phyloP scores from a whole-genome alignment of 1,140 invertebrate species.

The Drosophila oshimai region DNA sequence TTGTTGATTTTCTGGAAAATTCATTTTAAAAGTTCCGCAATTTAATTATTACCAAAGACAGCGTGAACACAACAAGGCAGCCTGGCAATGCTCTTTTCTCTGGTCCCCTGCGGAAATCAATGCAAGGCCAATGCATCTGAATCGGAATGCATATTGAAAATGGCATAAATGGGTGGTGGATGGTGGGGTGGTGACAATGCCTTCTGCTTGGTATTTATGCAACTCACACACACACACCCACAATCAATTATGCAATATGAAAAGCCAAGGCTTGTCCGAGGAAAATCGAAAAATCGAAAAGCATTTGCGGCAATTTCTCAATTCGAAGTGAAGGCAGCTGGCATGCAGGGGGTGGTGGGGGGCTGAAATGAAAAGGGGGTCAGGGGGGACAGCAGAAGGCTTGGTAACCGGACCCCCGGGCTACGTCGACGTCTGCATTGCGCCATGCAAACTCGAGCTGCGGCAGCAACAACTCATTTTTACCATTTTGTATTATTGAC shows the following conservation, averaged over 20 bases:
- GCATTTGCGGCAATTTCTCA: constrained; percentile 74
- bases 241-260: constrained; percentile 78
- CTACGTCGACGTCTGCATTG: constrained; percentile 42
- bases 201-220: constrained; percentile 44
- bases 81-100: constrained; percentile 20
- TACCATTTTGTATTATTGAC: constrained; percentile 59
- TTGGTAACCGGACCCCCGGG: constrained; percentile 21
- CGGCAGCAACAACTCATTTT: constrained; percentile 43
- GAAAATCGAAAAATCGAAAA: constrained; percentile 72
- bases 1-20: constrained; percentile 20
- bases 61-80: constrained; percentile 13
- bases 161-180: constrained; percentile 46
- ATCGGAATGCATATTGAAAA: constrained; percentile 62
- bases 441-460: constrained; percentile 30
- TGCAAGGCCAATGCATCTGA: constrained; percentile 38
- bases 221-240: constrained; percentile 28
- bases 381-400: constrained; percentile 12
- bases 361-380: neutral
- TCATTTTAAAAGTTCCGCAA: constrained; percentile 9
- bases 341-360: neutral
- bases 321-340: constrained; percentile 35
- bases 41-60: constrained; percentile 40
- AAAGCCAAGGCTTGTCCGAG: constrained; percentile 69
- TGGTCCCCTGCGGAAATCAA: constrained; percentile 22
- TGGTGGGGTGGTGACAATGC: constrained; percentile 28